Conservation (phyloP, 2,888 invertebrate species). For the Pollenia griseotomentosa region DNA sequence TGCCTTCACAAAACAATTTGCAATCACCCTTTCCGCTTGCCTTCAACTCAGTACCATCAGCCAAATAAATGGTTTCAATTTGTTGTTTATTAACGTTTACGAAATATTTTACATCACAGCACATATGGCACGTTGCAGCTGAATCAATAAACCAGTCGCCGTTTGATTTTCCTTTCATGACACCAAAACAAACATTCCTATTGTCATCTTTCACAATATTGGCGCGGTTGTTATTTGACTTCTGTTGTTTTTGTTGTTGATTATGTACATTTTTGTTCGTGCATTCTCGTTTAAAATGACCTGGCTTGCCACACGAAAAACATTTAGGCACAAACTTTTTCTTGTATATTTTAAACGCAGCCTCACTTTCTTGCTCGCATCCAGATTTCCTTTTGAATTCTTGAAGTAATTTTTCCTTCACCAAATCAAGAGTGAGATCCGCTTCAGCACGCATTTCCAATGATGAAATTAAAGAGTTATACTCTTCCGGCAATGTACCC, state of each 20-base stretch:
- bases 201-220: not conserved
- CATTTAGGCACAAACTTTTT: slow-evolving; percentile 35
- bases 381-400: slow-evolving; percentile 29
- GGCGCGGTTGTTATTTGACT: not conserved
- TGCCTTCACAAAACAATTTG: slow-evolving; percentile 24
- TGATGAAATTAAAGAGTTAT: slow-evolving; percentile 37
- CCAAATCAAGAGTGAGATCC: slow-evolving; percentile 31
- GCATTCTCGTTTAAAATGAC: too few species aligned
- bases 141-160: slow-evolving; percentile 31
- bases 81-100: not conserved
- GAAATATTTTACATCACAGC: not conserved
- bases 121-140: not conserved
- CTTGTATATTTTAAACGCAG: slow-evolving; percentile 33
- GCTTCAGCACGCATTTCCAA: slow-evolving; percentile 47
- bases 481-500: slow-evolving; percentile 37
- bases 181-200: slow-evolving; percentile 16
- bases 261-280: too few species aligned
- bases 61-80: slow-evolving; percentile 17
- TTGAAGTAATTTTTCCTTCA: slow-evolving; percentile 44
- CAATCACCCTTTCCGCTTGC: slow-evolving; percentile 17
- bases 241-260: too few species aligned
- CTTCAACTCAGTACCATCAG: slow-evolving; percentile 17
- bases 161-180: slow-evolving; percentile 1
- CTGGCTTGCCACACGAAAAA: not conserved
- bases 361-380: not conserved